A percentile compares a stretch with the other conserved stretches of the same genome.
phyloP scores from a whole-genome alignment of 1,140 invertebrate genomes.

The Drosophila sechellia region DNA sequence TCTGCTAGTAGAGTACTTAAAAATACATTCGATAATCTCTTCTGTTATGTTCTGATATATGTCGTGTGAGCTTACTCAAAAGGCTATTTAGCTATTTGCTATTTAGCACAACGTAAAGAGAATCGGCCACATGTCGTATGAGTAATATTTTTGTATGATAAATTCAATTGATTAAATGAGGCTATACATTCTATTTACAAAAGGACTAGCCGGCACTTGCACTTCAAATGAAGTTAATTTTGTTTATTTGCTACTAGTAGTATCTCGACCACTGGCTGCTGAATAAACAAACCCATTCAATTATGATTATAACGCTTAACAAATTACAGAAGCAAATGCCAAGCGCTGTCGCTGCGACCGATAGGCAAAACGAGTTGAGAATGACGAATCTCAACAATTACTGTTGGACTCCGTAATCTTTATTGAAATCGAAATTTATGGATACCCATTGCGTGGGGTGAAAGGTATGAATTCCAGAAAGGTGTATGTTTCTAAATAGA shows the following conservation, averaged over 20 bases:
- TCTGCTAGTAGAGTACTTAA: neutral
- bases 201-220: neutral
- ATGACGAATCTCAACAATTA: slow-evolving; percentile 62
- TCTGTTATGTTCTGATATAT: no score
- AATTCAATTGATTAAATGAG: neutral
- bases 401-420: slow-evolving; percentile 53
- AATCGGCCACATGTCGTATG: slow-evolving; percentile 9
- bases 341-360: slow-evolving; percentile 33
- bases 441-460: neutral
- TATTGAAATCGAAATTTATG: slow-evolving; percentile 26
- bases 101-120: neutral
- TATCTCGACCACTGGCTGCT: slow-evolving; percentile 9
- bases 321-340: slow-evolving; percentile 57
- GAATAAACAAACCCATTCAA: slow-evolving; percentile 35
- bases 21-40: neutral
- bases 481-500: neutral
- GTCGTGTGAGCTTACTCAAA: no score
- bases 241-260: slow-evolving; percentile 14
- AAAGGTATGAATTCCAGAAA: neutral
- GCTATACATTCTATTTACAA: slow-evolving; percentile 3
- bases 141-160: neutral
- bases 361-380: slow-evolving; percentile 28
- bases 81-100: no score
- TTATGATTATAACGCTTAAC: slow-evolving; percentile 48
- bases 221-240: neutral